These are phyloP conservation scores for Chymomyza costata DNA, from an alignment of 1,140 invertebrate genomes.

Conservation along the genomic window DNA sequence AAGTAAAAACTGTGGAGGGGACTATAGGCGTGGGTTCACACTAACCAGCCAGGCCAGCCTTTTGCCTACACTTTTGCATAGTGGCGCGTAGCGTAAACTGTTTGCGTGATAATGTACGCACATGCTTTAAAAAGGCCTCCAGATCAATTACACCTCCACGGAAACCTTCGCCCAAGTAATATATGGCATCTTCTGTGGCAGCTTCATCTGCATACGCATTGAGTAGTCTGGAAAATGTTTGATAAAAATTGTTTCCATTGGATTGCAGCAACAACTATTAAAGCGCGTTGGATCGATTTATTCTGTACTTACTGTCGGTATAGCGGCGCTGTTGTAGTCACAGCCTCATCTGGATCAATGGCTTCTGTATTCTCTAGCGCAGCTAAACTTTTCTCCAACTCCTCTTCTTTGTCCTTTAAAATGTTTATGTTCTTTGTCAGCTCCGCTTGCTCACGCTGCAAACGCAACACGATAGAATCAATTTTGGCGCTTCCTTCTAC, in stretches of 20 bases:
- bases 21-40: background rate
- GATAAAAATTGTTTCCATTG: slow-evolving; percentile 1
- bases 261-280: background rate
- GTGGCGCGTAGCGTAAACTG: slow-evolving; percentile 97
- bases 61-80: slow-evolving; percentile 97
- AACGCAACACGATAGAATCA: slow-evolving; percentile 85
- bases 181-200: slow-evolving; percentile 98
- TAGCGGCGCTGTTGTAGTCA: slow-evolving; percentile 95
- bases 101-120: slow-evolving; percentile 93
- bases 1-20: slow-evolving; percentile 15
- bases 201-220: slow-evolving; percentile 98
- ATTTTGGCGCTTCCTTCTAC: slow-evolving; percentile 89
- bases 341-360: slow-evolving; percentile 96
- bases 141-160: slow-evolving; percentile 94
- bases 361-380: slow-evolving; percentile 86
- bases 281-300: background rate
- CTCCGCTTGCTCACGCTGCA: slow-evolving; percentile 91
- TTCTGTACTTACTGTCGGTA: slow-evolving; percentile 89
- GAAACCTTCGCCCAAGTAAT: slow-evolving; percentile 97
- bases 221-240: slow-evolving; percentile 81
- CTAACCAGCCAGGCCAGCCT: slow-evolving; percentile 89
- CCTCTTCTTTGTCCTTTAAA: slow-evolving; percentile 89
- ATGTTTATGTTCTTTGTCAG: slow-evolving; percentile 90
- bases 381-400: slow-evolving; percentile 88
- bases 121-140: slow-evolving; percentile 97